Base-by-base conservation (phyloP, 2,797 vertebrate species). In the Siniperca scherzeri region DNA sequence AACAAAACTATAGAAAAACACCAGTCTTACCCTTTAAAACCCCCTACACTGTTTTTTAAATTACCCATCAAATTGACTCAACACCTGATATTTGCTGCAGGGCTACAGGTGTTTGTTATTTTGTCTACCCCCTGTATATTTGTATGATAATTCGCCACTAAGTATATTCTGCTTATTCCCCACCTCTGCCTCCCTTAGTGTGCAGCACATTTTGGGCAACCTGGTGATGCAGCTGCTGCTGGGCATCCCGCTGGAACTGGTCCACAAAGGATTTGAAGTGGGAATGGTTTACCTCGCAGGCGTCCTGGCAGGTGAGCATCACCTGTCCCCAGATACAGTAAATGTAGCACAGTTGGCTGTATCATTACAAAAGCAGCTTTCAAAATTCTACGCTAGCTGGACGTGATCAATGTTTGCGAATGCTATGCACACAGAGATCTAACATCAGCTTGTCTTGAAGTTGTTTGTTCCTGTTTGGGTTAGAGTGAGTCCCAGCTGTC, bases 211-310 rank as follows among this genome's bases (percentile, higher is more conserved):
- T 52, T 0, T 97, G 70, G 97, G 97, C 0, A 99, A 98, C 84
- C 94, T 99, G 72, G 0, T 96, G 27, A 96, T 98, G 92, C 98
- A 98, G 94, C 96, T 99, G 25, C 22, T 96, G 60, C 84, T 98
- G 85, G 98, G 98, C 2, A 96, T 98, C 76, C 97, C 97, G 0
- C 85, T 99, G 91, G 98, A 99, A 87, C 83, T 98, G 94, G 97
- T 98, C 62, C 97, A 98, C 84, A 98, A 98, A 91, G 98, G 98
- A 25, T 96, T 97, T 85, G 96, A 97, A 73, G 96, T 99, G 84
- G 97, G 96, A n/a, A 95, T 97, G 93, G 96, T 98, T 52, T 99
- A 99, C 86, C 52, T 98, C 46, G 88, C 96, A 1, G 98, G 98
- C 1, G 97, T 99, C 72, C 88, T 97, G 53, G 98, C 96, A 95